Evolutionary conservation across 2,888 invertebrate genomes (phyloP).

Genomic region (Pocota personata): DNA sequence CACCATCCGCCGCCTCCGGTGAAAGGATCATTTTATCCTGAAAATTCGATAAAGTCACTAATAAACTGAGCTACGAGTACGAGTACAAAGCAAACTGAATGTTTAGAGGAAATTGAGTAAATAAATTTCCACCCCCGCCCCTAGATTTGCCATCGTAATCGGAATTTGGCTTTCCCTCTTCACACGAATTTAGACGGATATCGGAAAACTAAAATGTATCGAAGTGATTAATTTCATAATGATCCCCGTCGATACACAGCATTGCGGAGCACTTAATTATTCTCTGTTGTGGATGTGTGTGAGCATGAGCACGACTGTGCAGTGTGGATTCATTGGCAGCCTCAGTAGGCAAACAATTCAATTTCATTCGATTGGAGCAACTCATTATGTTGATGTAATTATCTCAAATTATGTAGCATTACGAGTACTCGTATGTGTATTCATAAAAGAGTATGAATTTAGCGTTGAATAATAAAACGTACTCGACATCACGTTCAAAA

Average conservation of each 20-base stretch:
- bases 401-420: slow-evolving; percentile 53
- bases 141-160: background rate
- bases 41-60: slow-evolving; percentile 39
- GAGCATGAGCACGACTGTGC: slow-evolving; percentile 30
- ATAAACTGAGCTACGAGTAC: slow-evolving; percentile 3
- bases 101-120: slow-evolving; percentile 38
- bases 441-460: slow-evolving; percentile 8
- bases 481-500: slow-evolving; percentile 47
- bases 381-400: slow-evolving; percentile 63
- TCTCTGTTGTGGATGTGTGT: background rate
- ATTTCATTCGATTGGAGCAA: slow-evolving; percentile 59
- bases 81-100: slow-evolving; percentile 17
- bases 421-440: slow-evolving; percentile 8
- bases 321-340: slow-evolving; percentile 39
- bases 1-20: background rate
- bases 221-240: slow-evolving; percentile 50
- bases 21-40: slow-evolving; percentile 41
- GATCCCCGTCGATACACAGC: slow-evolving; percentile 41
- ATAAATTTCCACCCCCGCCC: slow-evolving; percentile 32
- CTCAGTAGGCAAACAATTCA: slow-evolving; percentile 69
- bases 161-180: slow-evolving; percentile 9
- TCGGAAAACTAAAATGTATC: slow-evolving; percentile 51
- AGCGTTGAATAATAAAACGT: slow-evolving; percentile 18
- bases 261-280: slow-evolving; percentile 58
- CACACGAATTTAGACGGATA: background rate